phyloP scores from a whole-genome alignment of 2,888 invertebrate species.

The Drosophila paranaensis region DNA sequence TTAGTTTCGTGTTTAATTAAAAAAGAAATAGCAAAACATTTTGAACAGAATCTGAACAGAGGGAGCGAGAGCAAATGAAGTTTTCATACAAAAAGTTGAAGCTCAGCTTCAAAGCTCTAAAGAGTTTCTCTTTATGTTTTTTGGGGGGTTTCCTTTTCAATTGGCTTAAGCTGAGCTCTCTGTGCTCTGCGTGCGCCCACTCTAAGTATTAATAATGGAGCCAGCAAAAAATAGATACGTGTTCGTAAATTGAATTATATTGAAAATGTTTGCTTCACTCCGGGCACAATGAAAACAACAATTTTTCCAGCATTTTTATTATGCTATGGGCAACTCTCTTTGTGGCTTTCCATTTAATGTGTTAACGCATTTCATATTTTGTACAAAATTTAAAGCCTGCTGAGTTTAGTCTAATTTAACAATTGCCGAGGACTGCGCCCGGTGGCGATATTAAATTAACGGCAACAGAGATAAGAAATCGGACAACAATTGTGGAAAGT shows the following conservation, averaged over 20 bases:
- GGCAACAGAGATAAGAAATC: constrained; percentile 34
- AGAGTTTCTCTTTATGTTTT: background rate
- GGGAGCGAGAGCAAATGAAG: background rate
- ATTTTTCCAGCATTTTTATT: background rate
- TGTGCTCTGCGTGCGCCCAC: background rate
- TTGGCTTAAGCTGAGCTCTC: constrained; percentile 8
- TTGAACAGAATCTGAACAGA: background rate
- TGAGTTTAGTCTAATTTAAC: background rate
- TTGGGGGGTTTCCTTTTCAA: constrained; percentile 1
- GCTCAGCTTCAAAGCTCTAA: constrained; percentile 4
- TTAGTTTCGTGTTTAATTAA: constrained; percentile 2
- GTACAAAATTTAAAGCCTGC: background rate
- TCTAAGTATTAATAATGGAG: constrained; percentile 4
- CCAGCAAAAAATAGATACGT: background rate
- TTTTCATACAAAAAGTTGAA: constrained; percentile 3
- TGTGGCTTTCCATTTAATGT: background rate
- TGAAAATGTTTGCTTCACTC: constrained; percentile 1
- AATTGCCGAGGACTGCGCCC: background rate
- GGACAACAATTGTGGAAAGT: constrained; percentile 49
- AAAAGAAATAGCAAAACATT: background rate
- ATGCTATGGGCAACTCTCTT: background rate
- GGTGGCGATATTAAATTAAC: constrained; percentile 23
- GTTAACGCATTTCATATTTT: background rate
- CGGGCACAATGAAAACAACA: background rate
- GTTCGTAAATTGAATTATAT: constrained; percentile 10